Base-by-base conservation (phyloP, 2,797 vertebrate species). In the Sebastes taczanowskii region DNA sequence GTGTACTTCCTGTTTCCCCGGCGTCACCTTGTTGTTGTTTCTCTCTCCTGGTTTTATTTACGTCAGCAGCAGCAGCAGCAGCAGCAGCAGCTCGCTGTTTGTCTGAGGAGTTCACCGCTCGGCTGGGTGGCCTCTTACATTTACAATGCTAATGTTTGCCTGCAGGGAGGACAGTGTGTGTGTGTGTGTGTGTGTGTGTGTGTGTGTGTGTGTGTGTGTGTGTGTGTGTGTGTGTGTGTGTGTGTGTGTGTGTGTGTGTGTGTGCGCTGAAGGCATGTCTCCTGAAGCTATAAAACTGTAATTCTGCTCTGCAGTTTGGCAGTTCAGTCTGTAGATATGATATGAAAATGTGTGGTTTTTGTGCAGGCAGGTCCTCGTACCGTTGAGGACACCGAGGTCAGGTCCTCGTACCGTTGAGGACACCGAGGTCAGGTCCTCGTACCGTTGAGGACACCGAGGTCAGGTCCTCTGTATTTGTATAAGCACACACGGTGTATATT, bases 81-180 rank as follows among this genome's bases (percentile, higher is more conserved):
- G n/a, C n/a, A n/a, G n/a, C n/a, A n/a, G n/a, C n/a, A n/a, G n/a
- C n/a, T 70, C 25, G 2, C 27, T 69, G 85, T 70, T 81, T 23
- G 9, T 81, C 59, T 74, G 84, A 55, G 64, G 76, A 71, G 76
- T 62, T 73, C 80, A 53, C 10, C 2, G 30, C 78, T 83, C 74
- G 42, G 71, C 76, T 75, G 52, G 65, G 61, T 29, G 78, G 76
- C 53, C 77, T 9, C 77, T 63, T 56, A 62, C 74, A 90, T 86
- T 86, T 84, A 78, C 81, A 81, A 76, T 84, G 84, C 84, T 91
- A 90, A 87, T 90, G 72, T 79, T 42, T 18, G 67, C 84, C 86
- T 84, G 79, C 62, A 73, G 86, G 74, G 81, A 80, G 64, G 52
- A 77, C 30, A 16, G 46, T 2, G 42, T 60, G 42, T 35, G 49